Base-by-base conservation (phyloP, 92 coral and sea anemone species). In the Siderastrea siderea region DNA sequence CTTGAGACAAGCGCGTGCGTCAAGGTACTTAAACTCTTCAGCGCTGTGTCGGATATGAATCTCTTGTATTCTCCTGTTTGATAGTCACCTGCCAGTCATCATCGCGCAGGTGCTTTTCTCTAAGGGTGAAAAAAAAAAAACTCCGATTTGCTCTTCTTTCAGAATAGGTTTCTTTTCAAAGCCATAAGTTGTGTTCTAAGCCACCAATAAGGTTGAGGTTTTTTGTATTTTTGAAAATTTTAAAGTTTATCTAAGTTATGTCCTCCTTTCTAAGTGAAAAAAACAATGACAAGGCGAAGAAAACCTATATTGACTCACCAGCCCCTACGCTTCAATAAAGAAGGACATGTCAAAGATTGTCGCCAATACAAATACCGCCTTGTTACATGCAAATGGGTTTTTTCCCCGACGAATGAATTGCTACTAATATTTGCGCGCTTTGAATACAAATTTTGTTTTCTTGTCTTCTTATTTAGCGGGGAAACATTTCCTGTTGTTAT, bases 1-100 rank as follows among this genome's bases (percentile, higher is more conserved):
- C 50, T 61, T 47, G 44, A 60, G 57, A 50, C 45, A 61, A 46
- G 8, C 14, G 15, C 46, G 54, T 3, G 43, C 66, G 46, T 68
- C 15, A 68, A 57, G 2, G 77, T 14, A 55, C 45, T 3, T 15
- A 57, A 68, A 69, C 54, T 7, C 45, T 17, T 55, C 16, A 48
- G 11, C 5, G 47, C 47, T 5, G 5, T 81, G 54, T 54, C 66
- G 86, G 86, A 81, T 81, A 81, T 69, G 57, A 44, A 67, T 69
- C 55, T 81, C 51, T 51, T 0, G 52, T 14, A 3, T 13, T 57
- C 79, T 58, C 19, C 8, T 11, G 6, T 6, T 1, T 46, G 77
- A 81, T 46, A 1, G 75, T 7, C 86, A 81, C 68, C 86, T 68
- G 86, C 19, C 77, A 9, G 2, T 51, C 14, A 6, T 46, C 54